Conservation (phyloP, 2,888 invertebrate genomes). For the Agrotis segetum region DNA sequence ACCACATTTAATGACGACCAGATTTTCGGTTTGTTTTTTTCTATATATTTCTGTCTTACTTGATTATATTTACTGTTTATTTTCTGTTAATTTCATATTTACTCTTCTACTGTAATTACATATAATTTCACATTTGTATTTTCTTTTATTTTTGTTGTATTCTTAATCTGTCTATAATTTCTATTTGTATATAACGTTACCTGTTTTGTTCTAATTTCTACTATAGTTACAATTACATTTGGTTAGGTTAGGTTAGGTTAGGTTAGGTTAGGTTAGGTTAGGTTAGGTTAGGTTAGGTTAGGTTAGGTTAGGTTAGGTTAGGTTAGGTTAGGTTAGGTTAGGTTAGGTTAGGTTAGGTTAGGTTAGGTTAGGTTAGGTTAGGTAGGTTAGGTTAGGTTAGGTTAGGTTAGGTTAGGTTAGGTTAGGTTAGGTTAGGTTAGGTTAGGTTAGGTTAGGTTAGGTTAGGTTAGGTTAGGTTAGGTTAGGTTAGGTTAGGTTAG, state of each 20-base stretch:
- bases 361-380: conserved; percentile 30
- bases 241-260: conserved; percentile 13
- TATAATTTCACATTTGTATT: too few relatives aligned
- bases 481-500: conserved; percentile 16
- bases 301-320: conserved; percentile 38
- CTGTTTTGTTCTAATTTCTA: too few relatives aligned
- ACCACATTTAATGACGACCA: too few relatives aligned
- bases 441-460: conserved; percentile 32
- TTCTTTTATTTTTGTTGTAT: too few relatives aligned
- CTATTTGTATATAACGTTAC: too few relatives aligned
- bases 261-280: conserved; percentile 13
- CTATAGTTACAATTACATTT: too few relatives aligned
- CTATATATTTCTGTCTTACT: too few relatives aligned
- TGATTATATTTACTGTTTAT: too few relatives aligned
- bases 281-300: conserved; percentile 41
- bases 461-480: conserved; percentile 45
- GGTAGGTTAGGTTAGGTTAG: conserved; percentile 33
- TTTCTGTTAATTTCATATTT: too few relatives aligned
- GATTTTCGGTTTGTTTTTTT: too few relatives aligned
- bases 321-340: conserved; percentile 35
- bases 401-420: conserved; percentile 25
- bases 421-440: conserved; percentile 36
- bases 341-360: conserved; percentile 28
- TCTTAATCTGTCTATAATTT: too few relatives aligned
- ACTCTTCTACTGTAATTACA: too few relatives aligned